phyloP scores from a whole-genome alignment of 2,888 invertebrate genomes.

The Tanytarsus gracilentus region DNA sequence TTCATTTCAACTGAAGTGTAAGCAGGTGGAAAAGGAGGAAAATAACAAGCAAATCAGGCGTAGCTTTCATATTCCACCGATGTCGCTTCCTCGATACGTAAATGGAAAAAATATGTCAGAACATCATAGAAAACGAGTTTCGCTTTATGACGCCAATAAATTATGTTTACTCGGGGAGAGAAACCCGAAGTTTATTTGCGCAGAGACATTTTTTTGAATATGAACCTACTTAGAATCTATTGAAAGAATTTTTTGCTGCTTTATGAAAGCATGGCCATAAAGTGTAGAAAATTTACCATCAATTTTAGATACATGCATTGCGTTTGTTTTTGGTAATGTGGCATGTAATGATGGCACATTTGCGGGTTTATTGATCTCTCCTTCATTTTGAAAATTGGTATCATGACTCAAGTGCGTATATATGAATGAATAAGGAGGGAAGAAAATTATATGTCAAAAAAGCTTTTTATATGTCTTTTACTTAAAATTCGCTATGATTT shows the following conservation, averaged over 20 bases:
- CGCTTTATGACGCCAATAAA: conserved; percentile 13
- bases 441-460: too few relatives aligned
- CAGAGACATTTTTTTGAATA: not conserved
- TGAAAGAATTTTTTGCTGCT: too few relatives aligned
- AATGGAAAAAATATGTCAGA: conserved; percentile 18
- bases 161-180: not conserved
- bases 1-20: not conserved
- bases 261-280: too few relatives aligned
- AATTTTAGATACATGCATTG: not conserved
- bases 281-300: not conserved
- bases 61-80: not conserved
- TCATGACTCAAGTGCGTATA: too few relatives aligned
- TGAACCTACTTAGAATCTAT: not conserved
- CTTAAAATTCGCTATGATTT: too few relatives aligned
- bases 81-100: not conserved
- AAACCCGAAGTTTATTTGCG: not conserved
- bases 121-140: conserved; percentile 20
- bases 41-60: conserved; percentile 8
- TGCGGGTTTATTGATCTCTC: conserved; percentile 2
- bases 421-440: too few relatives aligned
- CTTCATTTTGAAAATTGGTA: not conserved
- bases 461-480: too few relatives aligned
- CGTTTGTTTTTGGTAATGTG: conserved; percentile 4
- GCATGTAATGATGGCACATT: conserved; percentile 15
- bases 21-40: not conserved